Evolutionary conservation across 2,797 vertebrate species (phyloP).

Genomic region (Hoplostethus mediterraneus): DNA sequence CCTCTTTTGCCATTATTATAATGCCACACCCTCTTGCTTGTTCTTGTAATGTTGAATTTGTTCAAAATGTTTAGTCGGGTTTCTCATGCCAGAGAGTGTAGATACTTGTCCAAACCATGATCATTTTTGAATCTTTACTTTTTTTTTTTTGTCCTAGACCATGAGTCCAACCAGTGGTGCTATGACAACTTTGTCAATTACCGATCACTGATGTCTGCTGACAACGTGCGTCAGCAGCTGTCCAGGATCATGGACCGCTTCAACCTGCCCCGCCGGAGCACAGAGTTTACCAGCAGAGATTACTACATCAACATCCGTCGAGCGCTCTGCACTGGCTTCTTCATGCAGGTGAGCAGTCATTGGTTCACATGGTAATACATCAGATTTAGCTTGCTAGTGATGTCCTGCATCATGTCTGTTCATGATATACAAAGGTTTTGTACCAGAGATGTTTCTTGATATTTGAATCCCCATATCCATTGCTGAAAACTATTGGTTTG

Average conservation of each 20-base stretch:
- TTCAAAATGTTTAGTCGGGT: not conserved
- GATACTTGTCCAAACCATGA: not conserved
- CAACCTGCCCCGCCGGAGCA: constrained; percentile 93
- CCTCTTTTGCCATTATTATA: not conserved
- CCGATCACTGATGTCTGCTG: constrained; percentile 99
- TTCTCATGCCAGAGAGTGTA: not conserved
- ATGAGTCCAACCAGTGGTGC: constrained; percentile 99
- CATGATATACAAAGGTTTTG: too few species aligned
- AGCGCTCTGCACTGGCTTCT: constrained; percentile 90
- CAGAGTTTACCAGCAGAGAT: constrained; percentile 92
- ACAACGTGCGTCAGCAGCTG: constrained; percentile 98
- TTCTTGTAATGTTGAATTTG: not conserved
- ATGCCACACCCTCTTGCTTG: constrained; percentile 55
- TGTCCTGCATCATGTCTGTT: too few species aligned
- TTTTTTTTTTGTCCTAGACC: constrained; percentile 84
- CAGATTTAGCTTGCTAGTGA: too few species aligned
- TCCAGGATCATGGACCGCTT: constrained; percentile 95
- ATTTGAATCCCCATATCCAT: too few species aligned
- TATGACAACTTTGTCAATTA: constrained; percentile 99
- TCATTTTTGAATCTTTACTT: not conserved
- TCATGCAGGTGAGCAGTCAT: constrained; percentile 87
- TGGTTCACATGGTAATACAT: not conserved
- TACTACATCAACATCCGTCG: constrained; percentile 92
- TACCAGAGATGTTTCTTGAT: too few species aligned
- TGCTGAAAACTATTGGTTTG: not conserved